Base-by-base conservation (phyloP, 2,888 invertebrate species). In the Drosophila imparisetae region DNA sequence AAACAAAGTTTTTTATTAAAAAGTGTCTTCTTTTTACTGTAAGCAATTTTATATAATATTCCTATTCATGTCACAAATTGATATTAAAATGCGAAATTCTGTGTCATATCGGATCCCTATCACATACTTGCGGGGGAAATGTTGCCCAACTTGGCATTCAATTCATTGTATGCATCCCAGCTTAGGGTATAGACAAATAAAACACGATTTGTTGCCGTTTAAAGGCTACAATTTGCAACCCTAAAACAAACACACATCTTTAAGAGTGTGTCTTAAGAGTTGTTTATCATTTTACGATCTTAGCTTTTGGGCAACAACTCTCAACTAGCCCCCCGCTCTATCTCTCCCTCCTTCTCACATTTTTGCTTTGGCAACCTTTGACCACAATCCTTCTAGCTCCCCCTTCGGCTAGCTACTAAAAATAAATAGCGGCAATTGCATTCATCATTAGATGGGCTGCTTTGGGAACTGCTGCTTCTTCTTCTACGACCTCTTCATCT, bases 401-500 rank as follows among this genome's bases (percentile, higher is more conserved):
- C 10, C 29, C 1, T 21, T 34, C 15, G 7, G n/a, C n/a, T 7
- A 21, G 30, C 21, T 30, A 40, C 75, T 79, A 78, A 89, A 90
- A 83, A 86, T 77, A 89, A 89, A 90, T 86, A 84, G 89, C 79
- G 59, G 86, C 83, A 87, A 87, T 90, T 89, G 86, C 83, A 77
- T 80, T 79, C 83, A 87, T 81, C 83, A 84, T 89, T 83, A 80
- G 80, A 48, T 50, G 60, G 65, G 65, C 66, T 66, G 72, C 63
- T 72, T 64, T 49, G 50, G 66, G 67, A 55, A 76, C 52, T 70
- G 42, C 32, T 34, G 50, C 38, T n/a, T 21, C 21, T 4, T 65
- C 40, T 38, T 36, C 21, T 53, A 6, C 18, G 13, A n/a, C 8
- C 1, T 59, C 36, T 60, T 48, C 13, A 30, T 45, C 15, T 45